A percentile compares a stretch with the other conserved stretches of the same genome.
phyloP scores from a whole-genome alignment of 92 coral and sea anemone species.

The Palythoa heliodiscus region DNA sequence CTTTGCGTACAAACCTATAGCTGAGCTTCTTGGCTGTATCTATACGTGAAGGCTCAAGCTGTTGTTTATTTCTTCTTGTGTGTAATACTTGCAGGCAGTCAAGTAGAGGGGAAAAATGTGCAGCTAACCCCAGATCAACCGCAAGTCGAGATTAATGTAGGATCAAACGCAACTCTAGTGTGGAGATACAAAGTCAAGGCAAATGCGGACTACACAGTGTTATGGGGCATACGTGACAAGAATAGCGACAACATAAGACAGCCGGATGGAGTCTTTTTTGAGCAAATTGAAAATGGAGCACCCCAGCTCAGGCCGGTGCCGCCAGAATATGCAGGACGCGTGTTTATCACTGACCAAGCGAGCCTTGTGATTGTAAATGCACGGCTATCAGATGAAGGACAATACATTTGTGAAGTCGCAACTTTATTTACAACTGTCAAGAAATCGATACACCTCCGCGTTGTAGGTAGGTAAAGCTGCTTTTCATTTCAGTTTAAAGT shows the following conservation, averaged over 20 bases:
- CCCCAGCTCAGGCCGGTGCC: conserved; percentile 50
- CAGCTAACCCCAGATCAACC: conserved; percentile 45
- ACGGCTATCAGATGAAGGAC: conserved; percentile 72
- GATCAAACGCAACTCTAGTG: conserved; percentile 61
- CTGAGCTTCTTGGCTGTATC: background rate
- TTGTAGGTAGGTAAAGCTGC: conserved; percentile 70
- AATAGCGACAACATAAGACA: conserved; percentile 32
- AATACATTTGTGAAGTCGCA: conserved; percentile 72
- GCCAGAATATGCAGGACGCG: conserved; percentile 56
- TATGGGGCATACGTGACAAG: conserved; percentile 70
- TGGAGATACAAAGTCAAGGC: conserved; percentile 63
- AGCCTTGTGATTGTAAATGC: conserved; percentile 65
- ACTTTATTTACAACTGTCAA: conserved; percentile 51
- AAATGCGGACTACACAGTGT: conserved; percentile 20
- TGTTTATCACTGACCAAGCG: conserved; percentile 59
- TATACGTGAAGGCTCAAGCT: background rate
- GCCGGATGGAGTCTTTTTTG: conserved; percentile 43
- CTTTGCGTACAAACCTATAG: background rate
- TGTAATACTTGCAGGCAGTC: conserved; percentile 17
- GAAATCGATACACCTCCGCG: conserved; percentile 59
- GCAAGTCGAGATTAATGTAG: conserved; percentile 64
- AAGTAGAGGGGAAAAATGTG: conserved; percentile 9
- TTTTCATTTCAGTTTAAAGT: conserved; percentile 2
- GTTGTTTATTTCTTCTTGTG: background rate
- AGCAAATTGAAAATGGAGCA: conserved; percentile 33